Evolutionary conservation across 2,888 invertebrate species (phyloP), one percentile per base, ranked within the genome.

Genomic region (Ichneumoninae sp.): DNA sequence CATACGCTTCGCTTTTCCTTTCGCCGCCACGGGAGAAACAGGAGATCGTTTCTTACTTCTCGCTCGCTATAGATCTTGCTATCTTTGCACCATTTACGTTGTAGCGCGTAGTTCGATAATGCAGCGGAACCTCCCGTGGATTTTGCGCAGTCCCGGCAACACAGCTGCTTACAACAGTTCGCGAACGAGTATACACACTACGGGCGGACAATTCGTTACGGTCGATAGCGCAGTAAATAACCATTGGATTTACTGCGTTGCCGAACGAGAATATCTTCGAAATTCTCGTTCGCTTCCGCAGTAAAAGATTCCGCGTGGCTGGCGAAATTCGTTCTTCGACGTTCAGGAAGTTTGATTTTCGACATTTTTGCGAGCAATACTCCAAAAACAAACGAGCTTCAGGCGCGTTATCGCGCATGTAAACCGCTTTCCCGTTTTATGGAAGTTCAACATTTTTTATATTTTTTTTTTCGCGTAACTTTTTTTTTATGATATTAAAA

Each of bases 201-300:
- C 50, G 40, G 57, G 63, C 47, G 26, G 19, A 19, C 83, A 71
- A 83, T 83, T 79, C 78, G 70, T 79, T 75, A 81, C 73, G 66
- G 60, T 66, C 69, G 71, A 78, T 78, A 83, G 57, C 70, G 77
- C 50, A 81, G 26, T 81, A 77, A 85, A 82, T 78, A 82, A 68
- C 75, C 69, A 19, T 65, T 74, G 77, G 74, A 82, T 85, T 82
- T 71, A 77, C 75, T 44, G 74, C 60, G 13, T 74, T 70, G 47
- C 54, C 68, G 52, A 69, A 63, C 78, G 65, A 82, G 44, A 57
- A 76, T 68, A 83, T 74, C 83, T 80, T 57, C 47, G 66, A 60
- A 57, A 36, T 30, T 52, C 16, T 40, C 52, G 54, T 47, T 40
- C n/a, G 44, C 6, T 74, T 77, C 66, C 74, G 47, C 66, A 44